A percentile compares a stretch with the other conserved stretches of the same genome.
Evolutionary conservation across 2,113 vertebrate genomes (phyloP).

Genomic region (Natator depressus): DNA sequence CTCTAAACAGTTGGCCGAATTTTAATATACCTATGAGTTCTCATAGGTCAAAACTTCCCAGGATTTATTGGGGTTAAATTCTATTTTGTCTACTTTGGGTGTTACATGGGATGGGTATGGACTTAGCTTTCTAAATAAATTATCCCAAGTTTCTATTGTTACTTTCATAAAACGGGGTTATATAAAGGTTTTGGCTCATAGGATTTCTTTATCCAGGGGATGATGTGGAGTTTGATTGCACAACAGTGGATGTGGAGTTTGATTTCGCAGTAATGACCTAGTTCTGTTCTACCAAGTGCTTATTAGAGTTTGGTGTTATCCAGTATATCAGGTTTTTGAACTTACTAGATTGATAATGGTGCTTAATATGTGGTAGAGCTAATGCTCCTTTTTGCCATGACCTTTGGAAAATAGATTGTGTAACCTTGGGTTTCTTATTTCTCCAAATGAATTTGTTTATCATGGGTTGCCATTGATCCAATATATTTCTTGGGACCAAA

Average conservation of each 20-base stretch:
- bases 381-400: too few relatives aligned
- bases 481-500: too few relatives aligned
- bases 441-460: too few relatives aligned
- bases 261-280: background rate
- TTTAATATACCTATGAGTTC: background rate
- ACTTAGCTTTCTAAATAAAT: background rate
- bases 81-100: background rate
- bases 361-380: too few relatives aligned
- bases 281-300: background rate
- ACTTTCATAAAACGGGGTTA: background rate
- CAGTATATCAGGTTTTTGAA: too few relatives aligned
- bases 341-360: too few relatives aligned
- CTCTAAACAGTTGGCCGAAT: background rate
- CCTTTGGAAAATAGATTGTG: too few relatives aligned
- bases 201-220: background rate
- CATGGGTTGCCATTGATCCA: too few relatives aligned
- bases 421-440: too few relatives aligned
- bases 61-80: background rate
- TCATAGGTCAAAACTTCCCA: background rate
- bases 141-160: background rate
- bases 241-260: too few relatives aligned
- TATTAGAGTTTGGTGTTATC: too few relatives aligned
- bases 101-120: background rate
- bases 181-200: background rate
- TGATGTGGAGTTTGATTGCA: background rate